A percentile compares a stretch with the other conserved stretches of the same genome.
Evolutionary conservation across 2,888 invertebrate species (phyloP).

Genomic region (Agrotis exclamationis): DNA sequence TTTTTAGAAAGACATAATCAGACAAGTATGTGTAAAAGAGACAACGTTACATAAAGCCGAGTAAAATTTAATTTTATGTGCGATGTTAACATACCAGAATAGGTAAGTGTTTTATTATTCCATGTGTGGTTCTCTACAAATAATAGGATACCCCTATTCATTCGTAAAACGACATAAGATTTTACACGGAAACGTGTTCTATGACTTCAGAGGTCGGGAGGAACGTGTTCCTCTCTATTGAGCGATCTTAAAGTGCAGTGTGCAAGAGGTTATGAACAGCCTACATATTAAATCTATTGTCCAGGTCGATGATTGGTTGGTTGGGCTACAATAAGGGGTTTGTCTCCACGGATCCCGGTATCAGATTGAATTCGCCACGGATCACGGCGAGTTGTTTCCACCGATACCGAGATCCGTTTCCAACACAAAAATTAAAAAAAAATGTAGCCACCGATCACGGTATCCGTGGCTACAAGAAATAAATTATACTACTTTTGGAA

Average conservation of each 20-base stretch:
- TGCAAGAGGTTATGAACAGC: background rate
- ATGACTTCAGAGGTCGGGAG: background rate
- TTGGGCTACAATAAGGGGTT: too few species aligned
- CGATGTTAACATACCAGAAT: too few species aligned
- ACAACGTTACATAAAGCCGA: background rate
- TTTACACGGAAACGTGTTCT: conserved; percentile 9
- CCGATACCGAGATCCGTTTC: too few species aligned
- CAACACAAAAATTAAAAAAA: too few species aligned
- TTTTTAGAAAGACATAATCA: too few species aligned
- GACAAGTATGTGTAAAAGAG: background rate
- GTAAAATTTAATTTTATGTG: too few species aligned
- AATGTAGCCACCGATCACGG: too few species aligned
- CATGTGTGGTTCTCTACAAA: conserved; percentile 1
- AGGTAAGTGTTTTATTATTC: conserved; percentile 2
- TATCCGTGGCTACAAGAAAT: too few species aligned
- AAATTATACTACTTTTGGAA: too few species aligned
- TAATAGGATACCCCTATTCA: conserved; percentile 5
- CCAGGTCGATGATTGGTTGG: background rate
- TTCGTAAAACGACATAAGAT: conserved; percentile 3
- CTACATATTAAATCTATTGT: background rate
- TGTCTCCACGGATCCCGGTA: too few species aligned
- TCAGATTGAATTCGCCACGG: too few species aligned
- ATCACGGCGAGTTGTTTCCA: too few species aligned
- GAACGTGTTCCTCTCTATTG: background rate
- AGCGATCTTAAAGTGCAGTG: background rate